Evolutionary conservation across 2,888 invertebrate genomes (phyloP).

Genomic region (Neria commutata): DNA sequence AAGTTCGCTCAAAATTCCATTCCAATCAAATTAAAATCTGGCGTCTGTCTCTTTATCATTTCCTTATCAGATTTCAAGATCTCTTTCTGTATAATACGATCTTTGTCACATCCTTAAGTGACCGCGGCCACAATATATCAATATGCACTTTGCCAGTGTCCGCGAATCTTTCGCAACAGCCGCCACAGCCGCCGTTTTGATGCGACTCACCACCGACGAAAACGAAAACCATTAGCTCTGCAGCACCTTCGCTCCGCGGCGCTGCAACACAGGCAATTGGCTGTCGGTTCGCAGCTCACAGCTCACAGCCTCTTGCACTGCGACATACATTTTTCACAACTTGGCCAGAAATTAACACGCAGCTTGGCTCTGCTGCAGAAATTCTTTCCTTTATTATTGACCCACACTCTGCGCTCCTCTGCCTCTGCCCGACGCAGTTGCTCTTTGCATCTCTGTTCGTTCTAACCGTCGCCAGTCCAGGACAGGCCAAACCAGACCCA

Average conservation of each 20-base stretch:
- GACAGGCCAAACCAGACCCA: too few species aligned
- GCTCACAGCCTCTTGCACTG: too few species aligned
- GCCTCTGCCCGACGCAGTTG: too few species aligned
- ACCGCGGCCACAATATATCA: constrained; percentile 61
- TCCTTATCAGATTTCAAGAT: constrained; percentile 60
- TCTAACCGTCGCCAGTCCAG: too few species aligned
- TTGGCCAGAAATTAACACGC: constrained; percentile 56
- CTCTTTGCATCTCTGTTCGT: too few species aligned
- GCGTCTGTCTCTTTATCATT: constrained; percentile 62
- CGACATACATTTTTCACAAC: constrained; percentile 29
- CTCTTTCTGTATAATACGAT: constrained; percentile 58
- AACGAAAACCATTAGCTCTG: constrained; percentile 54
- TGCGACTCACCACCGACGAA: constrained; percentile 23
- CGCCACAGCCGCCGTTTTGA: not conserved
- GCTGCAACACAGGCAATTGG: not conserved
- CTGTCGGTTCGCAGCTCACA: not conserved
- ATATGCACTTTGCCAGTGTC: constrained; percentile 31
- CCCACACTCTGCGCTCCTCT: too few species aligned
- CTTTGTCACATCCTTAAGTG: constrained; percentile 60
- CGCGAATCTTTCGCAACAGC: not conserved
- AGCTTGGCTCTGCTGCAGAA: constrained; percentile 54
- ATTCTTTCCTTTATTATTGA: too few species aligned
- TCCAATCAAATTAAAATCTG: constrained; percentile 62
- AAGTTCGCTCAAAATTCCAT: constrained; percentile 51
- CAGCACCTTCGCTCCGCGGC: constrained; percentile 45